These are phyloP conservation scores for Agrotis ipsilon DNA, from an alignment of 2,888 invertebrate species.

Conservation along the genomic window DNA sequence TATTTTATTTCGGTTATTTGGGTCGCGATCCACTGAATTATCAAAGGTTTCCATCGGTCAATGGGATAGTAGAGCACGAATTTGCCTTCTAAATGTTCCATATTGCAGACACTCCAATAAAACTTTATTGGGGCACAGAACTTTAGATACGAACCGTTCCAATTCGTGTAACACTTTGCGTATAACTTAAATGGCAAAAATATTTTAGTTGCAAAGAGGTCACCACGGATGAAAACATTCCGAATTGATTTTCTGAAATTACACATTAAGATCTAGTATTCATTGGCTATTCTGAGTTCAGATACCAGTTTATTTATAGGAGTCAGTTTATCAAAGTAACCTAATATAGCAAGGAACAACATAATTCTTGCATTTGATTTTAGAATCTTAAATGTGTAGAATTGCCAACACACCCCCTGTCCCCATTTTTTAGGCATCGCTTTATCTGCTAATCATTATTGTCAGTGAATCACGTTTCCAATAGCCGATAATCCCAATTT, in stretches of 20 bases:
- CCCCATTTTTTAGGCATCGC: background rate
- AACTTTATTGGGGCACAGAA: conserved; percentile 37
- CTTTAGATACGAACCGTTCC: conserved; percentile 16
- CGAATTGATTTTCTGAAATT: background rate
- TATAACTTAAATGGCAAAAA: conserved; percentile 25
- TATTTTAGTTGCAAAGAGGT: conserved; percentile 11
- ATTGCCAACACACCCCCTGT: background rate
- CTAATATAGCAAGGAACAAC: background rate
- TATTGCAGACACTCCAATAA: conserved; percentile 45
- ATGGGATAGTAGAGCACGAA: conserved; percentile 48
- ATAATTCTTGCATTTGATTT: background rate
- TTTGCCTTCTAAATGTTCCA: conserved; percentile 35
- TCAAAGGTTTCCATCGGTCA: conserved; percentile 63
- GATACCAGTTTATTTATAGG: background rate
- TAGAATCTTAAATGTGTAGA: too few relatives aligned
- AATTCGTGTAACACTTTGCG: conserved; percentile 22
- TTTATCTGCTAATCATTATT: conserved; percentile 13
- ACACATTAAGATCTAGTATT: background rate
- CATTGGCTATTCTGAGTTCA: background rate
- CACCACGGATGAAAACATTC: background rate
- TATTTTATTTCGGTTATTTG: conserved; percentile 75
- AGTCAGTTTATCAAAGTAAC: background rate
- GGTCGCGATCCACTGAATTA: conserved; percentile 65
- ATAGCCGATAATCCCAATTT: conserved; percentile 17
- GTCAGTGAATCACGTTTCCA: conserved; percentile 19